A percentile compares a stretch with the other conserved stretches of the same genome.
Evolutionary conservation across 2,888 invertebrate species (phyloP).

Genomic region (Nemoura dubitans): DNA sequence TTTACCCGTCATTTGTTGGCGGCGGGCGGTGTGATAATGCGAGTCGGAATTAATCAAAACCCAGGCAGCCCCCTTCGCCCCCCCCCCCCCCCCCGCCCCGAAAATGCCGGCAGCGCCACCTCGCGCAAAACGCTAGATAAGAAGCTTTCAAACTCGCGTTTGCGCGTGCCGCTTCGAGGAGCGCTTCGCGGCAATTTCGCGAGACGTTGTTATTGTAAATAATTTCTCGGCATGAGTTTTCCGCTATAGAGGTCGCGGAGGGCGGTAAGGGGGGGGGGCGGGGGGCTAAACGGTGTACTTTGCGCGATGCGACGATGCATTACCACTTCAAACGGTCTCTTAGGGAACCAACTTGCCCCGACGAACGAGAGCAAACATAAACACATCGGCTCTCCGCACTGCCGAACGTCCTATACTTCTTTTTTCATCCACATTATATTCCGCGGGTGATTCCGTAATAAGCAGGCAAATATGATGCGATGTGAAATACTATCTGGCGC

Average conservation of each 20-base stretch:
- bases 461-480: not conserved
- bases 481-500: not conserved
- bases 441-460: not conserved
- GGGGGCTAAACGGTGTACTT: too few relatives aligned
- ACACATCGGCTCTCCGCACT: too few relatives aligned
- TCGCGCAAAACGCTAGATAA: not conserved
- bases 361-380: too few relatives aligned
- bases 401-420: too few relatives aligned
- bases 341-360: too few relatives aligned
- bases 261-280: too few relatives aligned
- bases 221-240: not conserved
- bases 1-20: constrained; percentile 45
- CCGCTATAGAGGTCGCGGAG: too few relatives aligned
- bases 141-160: not conserved
- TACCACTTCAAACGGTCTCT: too few relatives aligned
- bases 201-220: not conserved
- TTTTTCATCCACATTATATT: not conserved
- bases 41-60: constrained; percentile 42
- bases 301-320: too few relatives aligned
- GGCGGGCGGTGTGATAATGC: constrained; percentile 42
- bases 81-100: too few relatives aligned
- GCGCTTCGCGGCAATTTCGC: not conserved
- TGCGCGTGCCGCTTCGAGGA: not conserved
- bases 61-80: not conserved
- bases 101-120: too few relatives aligned